These are phyloP conservation scores for Daktulosphaira vitifoliae DNA, from an alignment of 1,140 invertebrate genomes.

Conservation along the genomic window DNA sequence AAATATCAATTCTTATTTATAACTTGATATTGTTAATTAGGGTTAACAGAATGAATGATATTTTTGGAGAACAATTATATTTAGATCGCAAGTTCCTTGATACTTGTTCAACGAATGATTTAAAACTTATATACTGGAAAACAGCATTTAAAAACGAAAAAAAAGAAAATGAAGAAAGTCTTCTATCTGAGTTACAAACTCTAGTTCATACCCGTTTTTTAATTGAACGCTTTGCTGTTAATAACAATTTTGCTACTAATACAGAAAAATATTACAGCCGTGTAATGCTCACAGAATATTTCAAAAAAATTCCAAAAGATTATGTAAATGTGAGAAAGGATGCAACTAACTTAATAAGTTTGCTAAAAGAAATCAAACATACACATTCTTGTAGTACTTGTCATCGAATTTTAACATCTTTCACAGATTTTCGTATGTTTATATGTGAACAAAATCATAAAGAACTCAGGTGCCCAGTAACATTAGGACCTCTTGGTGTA, in stretches of 20 bases:
- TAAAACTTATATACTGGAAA: constrained; percentile 24
- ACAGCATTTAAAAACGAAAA: constrained; percentile 5
- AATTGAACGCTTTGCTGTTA: not conserved
- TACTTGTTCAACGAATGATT: constrained; percentile 2
- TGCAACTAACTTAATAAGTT: not conserved
- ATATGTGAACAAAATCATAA: constrained; percentile 13
- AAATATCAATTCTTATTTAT: too few relatives aligned
- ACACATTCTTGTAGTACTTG: not conserved
- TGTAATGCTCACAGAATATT: constrained; percentile 11
- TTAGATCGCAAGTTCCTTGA: constrained; percentile 8
- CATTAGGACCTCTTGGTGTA: constrained; percentile 13
- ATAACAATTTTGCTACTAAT: not conserved
- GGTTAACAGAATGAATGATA: constrained; percentile 7
- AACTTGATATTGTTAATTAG: not conserved
- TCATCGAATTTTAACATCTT: not conserved
- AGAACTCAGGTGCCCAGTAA: constrained; percentile 26
- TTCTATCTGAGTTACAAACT: constrained; percentile 18
- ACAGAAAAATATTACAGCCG: constrained; percentile 6
- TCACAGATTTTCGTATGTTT: constrained; percentile 21
- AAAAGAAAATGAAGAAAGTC: not conserved
- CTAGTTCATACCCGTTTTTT: constrained; percentile 8
- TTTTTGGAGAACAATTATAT: not conserved
- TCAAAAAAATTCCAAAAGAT: not conserved
- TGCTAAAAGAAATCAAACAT: not conserved
- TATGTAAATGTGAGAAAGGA: constrained; percentile 7